Evolutionary conservation across 2,113 vertebrate species (phyloP).

Genomic region (Pholis gunnellus): DNA sequence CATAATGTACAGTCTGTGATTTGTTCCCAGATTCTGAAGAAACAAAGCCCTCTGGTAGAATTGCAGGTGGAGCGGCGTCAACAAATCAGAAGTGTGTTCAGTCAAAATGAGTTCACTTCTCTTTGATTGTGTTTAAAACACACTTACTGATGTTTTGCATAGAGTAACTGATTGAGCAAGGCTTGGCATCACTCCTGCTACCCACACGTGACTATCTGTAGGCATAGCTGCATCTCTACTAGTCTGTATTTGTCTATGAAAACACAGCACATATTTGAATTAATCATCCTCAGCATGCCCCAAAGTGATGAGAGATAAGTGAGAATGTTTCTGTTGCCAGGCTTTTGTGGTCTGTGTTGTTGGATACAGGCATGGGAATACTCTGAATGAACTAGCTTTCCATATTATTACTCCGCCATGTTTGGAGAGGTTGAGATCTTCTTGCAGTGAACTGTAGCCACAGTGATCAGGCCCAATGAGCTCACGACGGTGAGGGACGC

Average conservation of each 20-base stretch:
- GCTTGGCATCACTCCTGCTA: not conserved
- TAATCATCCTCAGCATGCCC: slow-evolving; percentile 28
- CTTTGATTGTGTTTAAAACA: not conserved
- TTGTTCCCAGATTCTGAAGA: not conserved
- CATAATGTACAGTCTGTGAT: not conserved
- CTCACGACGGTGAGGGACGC: too few relatives aligned
- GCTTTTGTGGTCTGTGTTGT: slow-evolving; percentile 25
- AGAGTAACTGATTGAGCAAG: slow-evolving; percentile 1
- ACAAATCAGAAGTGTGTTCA: not conserved
- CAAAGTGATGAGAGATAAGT: slow-evolving; percentile 47
- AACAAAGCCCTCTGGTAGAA: not conserved
- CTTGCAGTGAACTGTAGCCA: slow-evolving; percentile 33
- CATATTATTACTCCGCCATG: not conserved
- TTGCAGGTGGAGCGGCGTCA: not conserved
- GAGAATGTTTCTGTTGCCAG: slow-evolving; percentile 36
- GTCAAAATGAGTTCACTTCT: not conserved
- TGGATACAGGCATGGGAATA: slow-evolving; percentile 8
- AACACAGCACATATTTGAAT: slow-evolving; percentile 47
- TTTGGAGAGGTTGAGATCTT: not conserved
- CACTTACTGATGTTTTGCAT: not conserved
- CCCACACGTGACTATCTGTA: slow-evolving; percentile 32
- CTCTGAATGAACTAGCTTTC: not conserved
- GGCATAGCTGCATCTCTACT: slow-evolving; percentile 34
- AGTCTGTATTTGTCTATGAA: slow-evolving; percentile 55
- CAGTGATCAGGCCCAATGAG: not conserved